Percentiles rank a stretch among this genome's conserved stretches.
These are phyloP conservation scores for Puffinus mauretanicus DNA, from an alignment of 2,113 vertebrate genomes.

Conservation along the genomic window DNA sequence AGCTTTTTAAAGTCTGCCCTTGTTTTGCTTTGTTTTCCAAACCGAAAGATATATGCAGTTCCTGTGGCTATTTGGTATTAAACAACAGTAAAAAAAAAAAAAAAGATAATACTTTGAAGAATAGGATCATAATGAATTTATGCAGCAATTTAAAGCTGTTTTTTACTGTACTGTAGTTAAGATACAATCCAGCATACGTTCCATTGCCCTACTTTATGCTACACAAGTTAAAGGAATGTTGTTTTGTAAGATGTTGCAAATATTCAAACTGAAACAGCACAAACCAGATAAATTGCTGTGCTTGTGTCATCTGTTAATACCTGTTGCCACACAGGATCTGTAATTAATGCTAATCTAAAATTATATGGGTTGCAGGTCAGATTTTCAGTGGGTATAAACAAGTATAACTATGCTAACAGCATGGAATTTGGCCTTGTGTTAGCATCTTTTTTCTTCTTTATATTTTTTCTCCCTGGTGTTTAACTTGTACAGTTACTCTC, in stretches of 20 bases:
- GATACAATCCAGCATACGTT: background rate
- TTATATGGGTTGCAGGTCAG: background rate
- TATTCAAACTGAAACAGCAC: constrained; percentile 13
- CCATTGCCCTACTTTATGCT: background rate
- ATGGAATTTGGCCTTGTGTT: background rate
- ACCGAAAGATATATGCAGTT: background rate
- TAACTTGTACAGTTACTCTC: background rate
- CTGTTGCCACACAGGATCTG: background rate
- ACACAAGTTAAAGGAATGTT: background rate
- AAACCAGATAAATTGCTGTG: background rate
- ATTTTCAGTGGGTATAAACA: background rate
- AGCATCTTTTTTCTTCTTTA: background rate
- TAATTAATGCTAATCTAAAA: background rate
- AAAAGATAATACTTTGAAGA: background rate
- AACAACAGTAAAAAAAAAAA: background rate
- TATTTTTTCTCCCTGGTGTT: background rate
- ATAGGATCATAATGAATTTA: background rate
- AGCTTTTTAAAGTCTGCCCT: background rate
- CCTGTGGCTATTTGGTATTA: background rate
- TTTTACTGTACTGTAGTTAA: background rate
- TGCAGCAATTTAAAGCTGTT: background rate
- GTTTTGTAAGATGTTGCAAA: background rate
- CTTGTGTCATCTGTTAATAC: background rate
- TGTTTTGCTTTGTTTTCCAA: background rate
- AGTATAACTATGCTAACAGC: background rate